phyloP scores from a whole-genome alignment of 1,140 invertebrate genomes.

The Anastrepha obliqua region DNA sequence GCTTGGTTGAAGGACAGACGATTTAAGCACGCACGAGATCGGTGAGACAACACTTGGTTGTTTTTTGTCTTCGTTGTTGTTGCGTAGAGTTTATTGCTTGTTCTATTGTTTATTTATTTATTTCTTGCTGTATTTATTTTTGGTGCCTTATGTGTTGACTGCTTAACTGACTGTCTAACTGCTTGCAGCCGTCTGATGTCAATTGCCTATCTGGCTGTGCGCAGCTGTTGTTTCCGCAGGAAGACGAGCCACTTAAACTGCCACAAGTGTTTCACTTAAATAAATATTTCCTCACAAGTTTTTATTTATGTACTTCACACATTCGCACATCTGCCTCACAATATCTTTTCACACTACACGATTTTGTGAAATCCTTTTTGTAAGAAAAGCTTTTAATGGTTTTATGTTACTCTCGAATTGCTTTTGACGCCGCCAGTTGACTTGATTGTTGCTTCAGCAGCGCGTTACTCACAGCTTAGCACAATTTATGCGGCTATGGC shows the following conservation, averaged over 20 bases:
- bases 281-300: background rate
- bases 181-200: background rate
- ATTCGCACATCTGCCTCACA: background rate
- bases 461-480: background rate
- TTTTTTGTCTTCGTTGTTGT: background rate
- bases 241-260: background rate
- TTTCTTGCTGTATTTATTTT: background rate
- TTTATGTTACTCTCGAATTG: background rate
- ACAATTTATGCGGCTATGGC: background rate
- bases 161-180: conserved; percentile 22
- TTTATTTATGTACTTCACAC: background rate
- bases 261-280: conserved; percentile 20
- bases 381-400: background rate
- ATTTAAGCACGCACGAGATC: background rate
- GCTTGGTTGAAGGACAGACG: background rate
- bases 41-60: background rate
- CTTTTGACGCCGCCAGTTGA: background rate
- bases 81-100: background rate
- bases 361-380: background rate
- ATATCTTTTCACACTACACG: background rate
- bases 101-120: background rate
- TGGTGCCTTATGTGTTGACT: background rate
- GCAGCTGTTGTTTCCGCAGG: background rate
- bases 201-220: background rate
- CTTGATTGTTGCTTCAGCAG: background rate